Percentiles rank a stretch among this genome's conserved stretches.
Evolutionary conservation across 2,888 invertebrate species (phyloP).

Genomic region (Adineta ricciae): DNA sequence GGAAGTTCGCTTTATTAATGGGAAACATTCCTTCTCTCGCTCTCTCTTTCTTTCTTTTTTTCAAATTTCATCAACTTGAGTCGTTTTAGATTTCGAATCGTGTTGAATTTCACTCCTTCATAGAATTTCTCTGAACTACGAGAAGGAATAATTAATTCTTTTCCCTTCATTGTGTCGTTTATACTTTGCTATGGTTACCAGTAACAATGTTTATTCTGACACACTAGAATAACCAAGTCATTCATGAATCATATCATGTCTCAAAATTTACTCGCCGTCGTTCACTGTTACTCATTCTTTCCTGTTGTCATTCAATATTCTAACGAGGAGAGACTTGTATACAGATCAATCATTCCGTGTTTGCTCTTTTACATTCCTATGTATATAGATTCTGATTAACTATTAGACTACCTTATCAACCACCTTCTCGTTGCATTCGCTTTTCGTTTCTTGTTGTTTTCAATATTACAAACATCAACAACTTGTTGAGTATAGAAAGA

Average conservation of each 20-base stretch:
- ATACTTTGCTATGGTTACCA: not conserved
- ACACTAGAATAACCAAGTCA: not conserved
- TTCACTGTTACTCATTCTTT: not conserved
- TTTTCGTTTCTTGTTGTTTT: not conserved
- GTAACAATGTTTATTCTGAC: not conserved
- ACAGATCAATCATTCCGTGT: not conserved
- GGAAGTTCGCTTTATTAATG: not conserved
- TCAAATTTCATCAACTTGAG: not conserved
- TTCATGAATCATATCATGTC: not conserved
- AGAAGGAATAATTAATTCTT: not conserved
- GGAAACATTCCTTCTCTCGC: too few relatives aligned
- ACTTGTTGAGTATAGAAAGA: not conserved
- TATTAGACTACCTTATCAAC: not conserved
- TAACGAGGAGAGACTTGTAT: not conserved
- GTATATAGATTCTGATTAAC: not conserved
- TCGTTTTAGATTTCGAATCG: not conserved
- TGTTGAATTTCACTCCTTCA: not conserved
- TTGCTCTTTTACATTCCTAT: not conserved
- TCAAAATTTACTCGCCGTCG: not conserved
- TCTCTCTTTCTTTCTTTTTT: not conserved
- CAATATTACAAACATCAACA: not conserved
- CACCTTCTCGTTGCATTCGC: not conserved
- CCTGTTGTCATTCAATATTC: not conserved
- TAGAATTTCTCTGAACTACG: not conserved
- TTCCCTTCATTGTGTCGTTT: not conserved